These are phyloP conservation scores for Cryptus armator DNA, from an alignment of 2,888 invertebrate species.

Conservation along the genomic window DNA sequence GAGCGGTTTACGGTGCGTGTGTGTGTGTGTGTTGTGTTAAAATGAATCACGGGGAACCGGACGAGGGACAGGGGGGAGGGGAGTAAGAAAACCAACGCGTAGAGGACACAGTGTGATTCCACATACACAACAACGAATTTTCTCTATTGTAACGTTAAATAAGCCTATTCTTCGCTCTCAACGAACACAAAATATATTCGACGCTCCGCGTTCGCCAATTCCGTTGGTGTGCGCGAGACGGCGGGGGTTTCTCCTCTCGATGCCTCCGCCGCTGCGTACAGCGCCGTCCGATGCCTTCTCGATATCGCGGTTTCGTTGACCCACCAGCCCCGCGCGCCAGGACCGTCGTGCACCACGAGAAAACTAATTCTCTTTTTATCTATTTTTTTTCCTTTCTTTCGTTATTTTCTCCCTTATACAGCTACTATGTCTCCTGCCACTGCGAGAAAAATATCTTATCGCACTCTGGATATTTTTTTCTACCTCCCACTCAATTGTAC, in stretches of 20 bases:
- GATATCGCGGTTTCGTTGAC: constrained; percentile 28
- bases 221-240: background rate
- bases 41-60: background rate
- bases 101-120: constrained; percentile 21
- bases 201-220: constrained; percentile 3
- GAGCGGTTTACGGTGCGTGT: background rate
- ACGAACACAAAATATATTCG: background rate
- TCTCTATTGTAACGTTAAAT: background rate
- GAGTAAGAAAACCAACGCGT: background rate
- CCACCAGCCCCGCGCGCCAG: constrained; percentile 6
- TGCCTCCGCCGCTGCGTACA: background rate
- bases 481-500: background rate
- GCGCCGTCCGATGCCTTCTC: constrained; percentile 34
- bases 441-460: no score
- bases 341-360: constrained; percentile 5
- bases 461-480: no score
- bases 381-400: background rate
- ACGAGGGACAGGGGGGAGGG: background rate
- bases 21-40: background rate
- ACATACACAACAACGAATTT: background rate
- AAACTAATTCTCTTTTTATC: background rate
- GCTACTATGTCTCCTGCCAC: background rate
- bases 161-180: background rate
- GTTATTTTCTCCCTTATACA: background rate
- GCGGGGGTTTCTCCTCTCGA: background rate